Conservation (phyloP, 2,888 invertebrate genomes). For the Drosophila algonquin region DNA sequence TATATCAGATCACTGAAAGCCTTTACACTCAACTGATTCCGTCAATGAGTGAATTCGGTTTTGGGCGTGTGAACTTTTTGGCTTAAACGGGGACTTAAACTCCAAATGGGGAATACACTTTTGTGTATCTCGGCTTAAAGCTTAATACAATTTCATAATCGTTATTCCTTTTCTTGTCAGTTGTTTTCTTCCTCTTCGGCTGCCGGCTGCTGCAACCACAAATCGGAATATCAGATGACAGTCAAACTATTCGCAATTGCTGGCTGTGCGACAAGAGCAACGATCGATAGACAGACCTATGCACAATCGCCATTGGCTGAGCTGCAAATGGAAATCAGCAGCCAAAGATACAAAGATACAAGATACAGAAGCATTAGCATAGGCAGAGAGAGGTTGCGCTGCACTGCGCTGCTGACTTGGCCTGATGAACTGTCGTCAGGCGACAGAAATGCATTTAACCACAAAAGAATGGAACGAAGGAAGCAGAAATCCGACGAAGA, state of each 20-base stretch:
- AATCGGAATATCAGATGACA: slow-evolving; percentile 69
- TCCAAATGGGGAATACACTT: too few species aligned
- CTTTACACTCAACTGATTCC: slow-evolving; percentile 81
- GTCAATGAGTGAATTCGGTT: slow-evolving; percentile 43
- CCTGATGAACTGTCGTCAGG: slow-evolving; percentile 37
- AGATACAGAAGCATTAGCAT: slow-evolving; percentile 47
- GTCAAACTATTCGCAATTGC: slow-evolving; percentile 68
- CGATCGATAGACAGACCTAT: slow-evolving; percentile 62
- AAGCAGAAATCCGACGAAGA: slow-evolving; percentile 68
- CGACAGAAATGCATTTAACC: slow-evolving; percentile 69
- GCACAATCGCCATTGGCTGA: slow-evolving; percentile 60
- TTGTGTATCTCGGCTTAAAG: background rate
- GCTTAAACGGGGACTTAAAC: background rate
- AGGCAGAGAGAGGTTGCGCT: slow-evolving; percentile 29
- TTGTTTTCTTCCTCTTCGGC: slow-evolving; percentile 12
- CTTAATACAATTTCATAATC: slow-evolving; percentile 60
- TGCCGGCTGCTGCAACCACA: slow-evolving; percentile 62
- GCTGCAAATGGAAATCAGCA: slow-evolving; percentile 54
- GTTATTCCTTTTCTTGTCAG: slow-evolving; percentile 16
- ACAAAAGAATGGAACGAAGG: slow-evolving; percentile 74
- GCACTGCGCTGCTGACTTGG: slow-evolving; percentile 23
- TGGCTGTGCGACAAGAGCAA: slow-evolving; percentile 64
- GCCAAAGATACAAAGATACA: slow-evolving; percentile 19
- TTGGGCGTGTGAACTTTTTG: slow-evolving; percentile 58
- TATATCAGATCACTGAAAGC: slow-evolving; percentile 75